Evolutionary conservation across 2,797 vertebrate genomes (phyloP), one percentile per base, ranked within the genome.

Genomic region (Cyprinella venusta): DNA sequence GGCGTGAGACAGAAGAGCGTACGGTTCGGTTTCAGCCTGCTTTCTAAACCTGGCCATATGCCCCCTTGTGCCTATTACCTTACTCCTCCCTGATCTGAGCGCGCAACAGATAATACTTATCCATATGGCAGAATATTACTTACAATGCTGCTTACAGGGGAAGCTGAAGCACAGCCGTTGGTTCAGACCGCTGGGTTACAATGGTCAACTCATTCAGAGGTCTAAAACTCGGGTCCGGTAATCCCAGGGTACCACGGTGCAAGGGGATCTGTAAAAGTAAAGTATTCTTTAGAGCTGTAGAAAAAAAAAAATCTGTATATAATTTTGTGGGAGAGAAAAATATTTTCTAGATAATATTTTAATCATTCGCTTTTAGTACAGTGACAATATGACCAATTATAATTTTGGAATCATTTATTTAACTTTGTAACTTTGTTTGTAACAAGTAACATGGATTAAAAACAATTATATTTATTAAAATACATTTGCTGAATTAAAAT

Each of bases 71-170:
- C 84, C 79, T 85, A 82, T 87, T 86, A 84, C 63, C 42, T 82
- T 87, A 52, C 61, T 67, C 68, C 67, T 52, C 12, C 61, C 77
- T 83, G 74, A 67, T 75, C 82, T 16, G 68, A 52, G 26, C n/a
- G 0, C 38, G 76, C 54, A 79, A 85, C 74, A 78, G 76, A 82
- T 84, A 69, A 80, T 87, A 76, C 82, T 65, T 30, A 54, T 45
- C 80, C 86, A 83, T 86, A 87, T 88, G 82, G 82, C 38, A 33
- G 72, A 88, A 87, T 86, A 87, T 86, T 79, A 70, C 61, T 84
- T 86, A 83, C 84, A 80, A 80, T 48, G 80, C 50, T 77, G 33
- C 54, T 15, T 72, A 83, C 48, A 36, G 78, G n/a, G 54, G 48
- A 77, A 74, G 67, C 50, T 68, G 48, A 52, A 56, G 71, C 72